phyloP scores from a whole-genome alignment of 2,113 vertebrate species.

The Noturus placidus region DNA sequence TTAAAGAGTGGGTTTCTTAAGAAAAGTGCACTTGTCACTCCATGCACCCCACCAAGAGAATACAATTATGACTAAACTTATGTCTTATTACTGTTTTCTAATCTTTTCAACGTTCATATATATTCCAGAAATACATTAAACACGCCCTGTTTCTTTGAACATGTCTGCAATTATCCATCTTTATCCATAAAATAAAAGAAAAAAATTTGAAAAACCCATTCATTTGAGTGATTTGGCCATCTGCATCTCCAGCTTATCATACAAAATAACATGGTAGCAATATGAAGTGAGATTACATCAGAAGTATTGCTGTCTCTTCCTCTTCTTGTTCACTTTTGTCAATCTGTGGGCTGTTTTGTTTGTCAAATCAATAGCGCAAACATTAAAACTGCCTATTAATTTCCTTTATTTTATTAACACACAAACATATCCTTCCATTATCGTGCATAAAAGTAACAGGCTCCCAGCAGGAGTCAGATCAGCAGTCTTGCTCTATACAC shows the following conservation, averaged over 20 bases:
- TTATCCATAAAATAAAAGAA: not conserved
- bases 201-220: not conserved
- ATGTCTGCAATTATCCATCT: not conserved
- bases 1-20: constrained; percentile 5
- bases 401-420: constrained; percentile 27
- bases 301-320: not conserved
- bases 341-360: not conserved
- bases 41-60: not conserved
- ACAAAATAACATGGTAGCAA: not conserved
- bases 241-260: not conserved
- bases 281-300: not conserved
- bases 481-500: constrained; percentile 48
- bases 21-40: not conserved
- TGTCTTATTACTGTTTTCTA: not conserved
- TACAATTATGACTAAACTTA: not conserved
- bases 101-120: not conserved
- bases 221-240: not conserved
- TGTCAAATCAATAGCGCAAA: constrained; percentile 12
- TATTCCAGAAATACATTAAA: not conserved
- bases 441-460: constrained; percentile 50
- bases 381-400: constrained; percentile 13
- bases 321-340: not conserved
- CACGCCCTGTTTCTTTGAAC: not conserved
- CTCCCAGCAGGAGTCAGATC: constrained; percentile 60
- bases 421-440: constrained; percentile 44